Conservation (phyloP, 2,888 invertebrate genomes). For the Polydrusus cervinus region DNA sequence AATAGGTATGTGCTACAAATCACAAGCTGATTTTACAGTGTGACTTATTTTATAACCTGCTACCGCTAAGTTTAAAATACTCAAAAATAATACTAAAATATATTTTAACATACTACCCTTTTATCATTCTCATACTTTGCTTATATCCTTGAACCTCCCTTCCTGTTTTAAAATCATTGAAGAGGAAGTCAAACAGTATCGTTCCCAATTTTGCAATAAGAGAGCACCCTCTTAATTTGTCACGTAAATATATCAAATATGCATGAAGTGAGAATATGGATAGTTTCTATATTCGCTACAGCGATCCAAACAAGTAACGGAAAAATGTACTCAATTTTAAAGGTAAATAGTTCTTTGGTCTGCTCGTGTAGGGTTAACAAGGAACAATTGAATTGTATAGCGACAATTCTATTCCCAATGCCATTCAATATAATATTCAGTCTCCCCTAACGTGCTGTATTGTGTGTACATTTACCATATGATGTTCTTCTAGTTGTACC, state of each 20-base stretch:
- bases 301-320: slow-evolving; percentile 57
- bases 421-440: slow-evolving; percentile 69
- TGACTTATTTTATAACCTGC: too few relatives aligned
- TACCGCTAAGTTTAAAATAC: too few relatives aligned
- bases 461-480: slow-evolving; percentile 69
- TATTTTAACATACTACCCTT: neutral
- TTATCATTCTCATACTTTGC: neutral
- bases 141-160: slow-evolving; percentile 18
- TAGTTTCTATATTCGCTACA: slow-evolving; percentile 66
- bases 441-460: slow-evolving; percentile 62
- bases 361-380: slow-evolving; percentile 70
- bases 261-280: slow-evolving; percentile 70
- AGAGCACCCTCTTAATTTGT: slow-evolving; percentile 69
- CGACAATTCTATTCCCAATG: slow-evolving; percentile 67
- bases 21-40: too few relatives aligned
- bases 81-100: too few relatives aligned
- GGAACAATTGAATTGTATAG: slow-evolving; percentile 71
- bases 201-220: slow-evolving; percentile 64
- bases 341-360: slow-evolving; percentile 56
- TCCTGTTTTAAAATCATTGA: slow-evolving; percentile 43
- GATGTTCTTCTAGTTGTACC: slow-evolving; percentile 64
- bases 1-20: too few relatives aligned
- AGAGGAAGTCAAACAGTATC: slow-evolving; percentile 67
- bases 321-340: neutral
- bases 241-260: slow-evolving; percentile 72